Percentiles rank a stretch among this genome's conserved stretches.
Conservation (phyloP, 2,113 vertebrate genomes). For the Choloepus hoffmanni region DNA sequence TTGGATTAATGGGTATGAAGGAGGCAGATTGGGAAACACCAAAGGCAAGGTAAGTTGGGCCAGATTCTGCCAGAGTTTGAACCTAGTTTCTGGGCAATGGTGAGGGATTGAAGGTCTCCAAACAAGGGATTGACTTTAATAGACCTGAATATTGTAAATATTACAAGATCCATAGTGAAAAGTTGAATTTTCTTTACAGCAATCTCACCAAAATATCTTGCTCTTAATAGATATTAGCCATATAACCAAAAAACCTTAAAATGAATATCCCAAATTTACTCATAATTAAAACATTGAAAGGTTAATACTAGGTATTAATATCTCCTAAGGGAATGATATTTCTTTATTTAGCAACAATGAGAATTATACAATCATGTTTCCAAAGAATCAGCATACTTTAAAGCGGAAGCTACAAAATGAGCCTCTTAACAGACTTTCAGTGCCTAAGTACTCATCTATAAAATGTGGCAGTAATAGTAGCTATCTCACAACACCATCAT, state of each 20-base stretch:
- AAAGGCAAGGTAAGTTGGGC: not conserved
- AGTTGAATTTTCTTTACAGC: not conserved
- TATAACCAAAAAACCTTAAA: not conserved
- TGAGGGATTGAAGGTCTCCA: not conserved
- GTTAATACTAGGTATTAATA: not conserved
- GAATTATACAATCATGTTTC: not conserved
- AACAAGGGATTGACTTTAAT: not conserved
- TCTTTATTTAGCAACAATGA: not conserved
- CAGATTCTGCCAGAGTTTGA: not conserved
- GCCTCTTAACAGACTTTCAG: not conserved
- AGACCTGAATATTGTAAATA: not conserved
- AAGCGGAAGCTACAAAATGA: not conserved
- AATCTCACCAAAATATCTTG: not conserved
- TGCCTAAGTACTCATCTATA: not conserved
- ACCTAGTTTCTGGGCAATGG: not conserved
- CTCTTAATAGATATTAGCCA: not conserved
- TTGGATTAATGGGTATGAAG: not conserved
- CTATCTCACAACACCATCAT: not conserved
- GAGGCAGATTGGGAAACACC: not conserved
- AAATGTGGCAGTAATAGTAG: not conserved
- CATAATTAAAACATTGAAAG: not conserved
- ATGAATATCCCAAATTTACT: not conserved
- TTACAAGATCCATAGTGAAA: not conserved
- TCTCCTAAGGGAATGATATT: not conserved
- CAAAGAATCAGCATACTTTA: not conserved